phyloP scores from a whole-genome alignment of 2,113 vertebrate genomes.

The Colius striatus region DNA sequence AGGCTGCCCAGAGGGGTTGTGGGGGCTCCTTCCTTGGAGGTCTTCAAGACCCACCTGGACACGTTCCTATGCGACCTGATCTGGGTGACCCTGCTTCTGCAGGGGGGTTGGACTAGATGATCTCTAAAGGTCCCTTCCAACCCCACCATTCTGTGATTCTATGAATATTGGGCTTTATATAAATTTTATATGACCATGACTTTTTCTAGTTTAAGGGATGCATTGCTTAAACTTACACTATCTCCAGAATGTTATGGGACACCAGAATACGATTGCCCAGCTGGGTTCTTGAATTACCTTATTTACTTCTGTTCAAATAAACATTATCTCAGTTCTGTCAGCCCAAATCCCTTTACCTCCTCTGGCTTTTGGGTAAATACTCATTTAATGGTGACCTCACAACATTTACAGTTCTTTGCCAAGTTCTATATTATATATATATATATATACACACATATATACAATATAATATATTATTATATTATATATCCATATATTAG shows the following conservation, averaged over 20 bases:
- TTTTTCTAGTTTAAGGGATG: not conserved
- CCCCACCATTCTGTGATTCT: no score
- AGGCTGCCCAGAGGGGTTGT: no score
- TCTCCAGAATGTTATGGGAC: not conserved
- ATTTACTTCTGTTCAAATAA: not conserved
- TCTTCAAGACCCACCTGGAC: no score
- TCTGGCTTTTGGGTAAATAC: not conserved
- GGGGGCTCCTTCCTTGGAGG: no score
- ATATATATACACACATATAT: no score
- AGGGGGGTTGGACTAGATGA: no score
- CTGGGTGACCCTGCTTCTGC: no score
- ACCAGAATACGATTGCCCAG: not conserved
- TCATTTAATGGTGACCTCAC: not conserved
- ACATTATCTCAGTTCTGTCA: not conserved
- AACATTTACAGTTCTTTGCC: not conserved
- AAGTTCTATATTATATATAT: not conserved
- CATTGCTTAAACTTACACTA: not conserved
- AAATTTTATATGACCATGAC: not conserved
- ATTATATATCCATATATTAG: no score
- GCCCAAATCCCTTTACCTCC: not conserved
- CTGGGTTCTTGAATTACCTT: not conserved
- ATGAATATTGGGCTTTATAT: no score
- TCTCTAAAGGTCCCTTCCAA: no score
- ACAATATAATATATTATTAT: no score
- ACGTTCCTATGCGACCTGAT: no score